Percentiles rank a stretch among this genome's conserved stretches.
Evolutionary conservation across 2,888 invertebrate genomes (phyloP).

Genomic region (Ormyrus nitidulus): DNA sequence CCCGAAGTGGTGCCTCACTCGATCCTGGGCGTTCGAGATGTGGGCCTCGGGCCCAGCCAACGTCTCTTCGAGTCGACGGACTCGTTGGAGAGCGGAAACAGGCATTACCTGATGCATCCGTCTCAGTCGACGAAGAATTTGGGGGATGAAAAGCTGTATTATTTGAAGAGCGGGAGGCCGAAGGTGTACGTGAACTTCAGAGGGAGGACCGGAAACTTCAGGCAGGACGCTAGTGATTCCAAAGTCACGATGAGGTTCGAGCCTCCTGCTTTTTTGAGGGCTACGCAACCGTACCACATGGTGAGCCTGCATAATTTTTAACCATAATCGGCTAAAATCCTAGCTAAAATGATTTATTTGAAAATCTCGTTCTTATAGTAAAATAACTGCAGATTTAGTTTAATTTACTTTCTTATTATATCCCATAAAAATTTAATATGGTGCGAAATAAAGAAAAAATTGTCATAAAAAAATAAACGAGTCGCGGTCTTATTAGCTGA

Average conservation of each 20-base stretch:
- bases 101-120: conserved; percentile 18
- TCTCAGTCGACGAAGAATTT: conserved; percentile 46
- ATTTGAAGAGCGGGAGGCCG: conserved; percentile 66
- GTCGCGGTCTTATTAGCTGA: too few species aligned
- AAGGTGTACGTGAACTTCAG: conserved; percentile 70
- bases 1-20: conserved; percentile 69
- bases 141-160: conserved; percentile 68
- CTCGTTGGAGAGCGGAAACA: not conserved
- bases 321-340: not conserved
- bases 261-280: conserved; percentile 58
- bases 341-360: too few species aligned
- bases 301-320: conserved; percentile 31
- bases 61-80: conserved; percentile 38
- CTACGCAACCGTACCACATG: conserved; percentile 57
- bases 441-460: too few species aligned
- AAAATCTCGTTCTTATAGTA: too few species aligned
- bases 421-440: too few species aligned
- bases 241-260: conserved; percentile 58
- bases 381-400: too few species aligned
- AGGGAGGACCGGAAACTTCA: conserved; percentile 65
- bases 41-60: conserved; percentile 59
- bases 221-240: conserved; percentile 54
- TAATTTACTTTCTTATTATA: too few species aligned
- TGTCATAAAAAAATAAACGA: too few species aligned
- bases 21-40: conserved; percentile 67